Evolutionary conservation across 2,113 vertebrate species (phyloP), one percentile per base, ranked within the genome.

Genomic region (Eptesicus fuscus): DNA sequence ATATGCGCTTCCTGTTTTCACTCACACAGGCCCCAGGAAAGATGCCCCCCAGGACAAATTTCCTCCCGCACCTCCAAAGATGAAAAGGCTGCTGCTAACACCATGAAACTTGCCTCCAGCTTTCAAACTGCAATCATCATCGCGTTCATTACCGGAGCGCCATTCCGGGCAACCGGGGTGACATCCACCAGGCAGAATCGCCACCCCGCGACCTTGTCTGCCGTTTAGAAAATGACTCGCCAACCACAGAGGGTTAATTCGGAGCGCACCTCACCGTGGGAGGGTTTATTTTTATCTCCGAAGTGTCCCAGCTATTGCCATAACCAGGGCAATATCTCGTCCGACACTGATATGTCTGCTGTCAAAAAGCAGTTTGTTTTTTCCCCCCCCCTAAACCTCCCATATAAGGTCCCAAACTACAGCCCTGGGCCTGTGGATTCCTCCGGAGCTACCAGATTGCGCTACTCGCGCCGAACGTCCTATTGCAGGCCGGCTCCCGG

Each of bases 381-480:
- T 47, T 7, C 23, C 32, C 35, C 59, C 0, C 3, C 6, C 42
- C 1, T 30, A 47, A 85, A 18, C 22, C n/a, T 89, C 25, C 65
- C 73, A 47, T 89, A 32, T 11, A 90, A 88, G 69, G 63, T 96
- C 70, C 79, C 92, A 88, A 76, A 96, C 70, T 83, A 40, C 78
- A 63, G 25, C 80, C 12, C 44, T 0, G 4, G 77, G 92, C 6
- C 8, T 83, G 32, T 35, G 13, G 5, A 4, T 13, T 73, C 71
- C 95, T 97, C 70, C 0, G 47, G 93, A 97, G 97, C 94, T 96
- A 96, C 97, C 91, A 95, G 95, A 88, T 92, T 98, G 97, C 78
- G 51, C 96, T 85, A n/a, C 95, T 96, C 61, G 67, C 53, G 1
- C 61, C 23, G 88, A 94, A 97, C 93, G 97, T 97, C 98, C 95